A percentile compares a stretch with the other conserved stretches of the same genome.
These are phyloP conservation scores for Oryzias woworae DNA, from an alignment of 2,113 vertebrate species.

Conservation along the genomic window DNA sequence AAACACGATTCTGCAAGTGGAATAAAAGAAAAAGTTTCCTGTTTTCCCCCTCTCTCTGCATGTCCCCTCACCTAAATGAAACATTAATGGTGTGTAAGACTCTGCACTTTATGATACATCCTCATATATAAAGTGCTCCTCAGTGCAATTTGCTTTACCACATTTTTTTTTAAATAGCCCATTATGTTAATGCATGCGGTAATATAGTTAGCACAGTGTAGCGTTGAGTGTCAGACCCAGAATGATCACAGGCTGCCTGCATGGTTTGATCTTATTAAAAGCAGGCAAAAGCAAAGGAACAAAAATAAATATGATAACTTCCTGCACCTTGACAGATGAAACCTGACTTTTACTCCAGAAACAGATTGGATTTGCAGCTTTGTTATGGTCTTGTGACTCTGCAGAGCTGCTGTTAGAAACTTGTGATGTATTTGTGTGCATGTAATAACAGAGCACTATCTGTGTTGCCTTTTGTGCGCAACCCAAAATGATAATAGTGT, in stretches of 20 bases:
- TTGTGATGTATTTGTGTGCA: conserved; percentile 1
- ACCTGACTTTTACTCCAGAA: conserved; percentile 11
- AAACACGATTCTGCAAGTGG: conserved; percentile 14
- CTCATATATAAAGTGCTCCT: conserved; percentile 33
- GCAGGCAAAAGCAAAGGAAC: conserved; percentile 13
- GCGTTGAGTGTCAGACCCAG: conserved; percentile 16
- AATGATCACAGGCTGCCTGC: conserved; percentile 14
- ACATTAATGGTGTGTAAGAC: conserved; percentile 10
- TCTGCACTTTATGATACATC: conserved; percentile 22
- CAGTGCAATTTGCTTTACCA: conserved; percentile 38
- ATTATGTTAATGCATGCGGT: conserved; percentile 19
- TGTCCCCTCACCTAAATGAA: conserved; percentile 23
- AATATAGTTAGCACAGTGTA: conserved; percentile 9
- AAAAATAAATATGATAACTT: conserved; percentile 10
- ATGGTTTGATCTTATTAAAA: conserved; percentile 33
- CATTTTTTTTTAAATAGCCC: conserved; percentile 46
- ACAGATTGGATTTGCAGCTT: not conserved
- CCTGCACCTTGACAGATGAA: conserved; percentile 4
- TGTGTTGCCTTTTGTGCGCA: conserved; percentile 37
- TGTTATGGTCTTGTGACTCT: conserved; percentile 10
- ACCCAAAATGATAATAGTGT: conserved; percentile 50
- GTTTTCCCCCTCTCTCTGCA: conserved; percentile 2
- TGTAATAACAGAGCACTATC: conserved; percentile 31
- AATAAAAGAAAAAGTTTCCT: conserved; percentile 9
- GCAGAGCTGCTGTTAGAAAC: not conserved